Conservation (phyloP, 2,888 invertebrate species). For the Chesias legatella region DNA sequence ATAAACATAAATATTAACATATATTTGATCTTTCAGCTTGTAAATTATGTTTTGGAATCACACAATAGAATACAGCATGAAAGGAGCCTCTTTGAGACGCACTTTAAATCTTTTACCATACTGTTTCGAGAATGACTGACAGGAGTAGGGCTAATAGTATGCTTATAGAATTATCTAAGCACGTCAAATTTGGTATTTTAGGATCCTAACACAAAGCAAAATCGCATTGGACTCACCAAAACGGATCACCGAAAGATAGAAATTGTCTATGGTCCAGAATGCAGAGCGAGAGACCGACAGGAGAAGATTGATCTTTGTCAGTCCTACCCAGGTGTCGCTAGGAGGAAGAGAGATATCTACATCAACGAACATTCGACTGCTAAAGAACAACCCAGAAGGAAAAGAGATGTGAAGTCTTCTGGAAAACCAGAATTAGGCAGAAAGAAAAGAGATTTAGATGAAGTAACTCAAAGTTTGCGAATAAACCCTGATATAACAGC, state of each 20-base stretch:
- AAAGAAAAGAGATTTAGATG: slow-evolving; percentile 15
- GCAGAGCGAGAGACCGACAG: slow-evolving; percentile 50
- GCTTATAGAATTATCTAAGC: no score
- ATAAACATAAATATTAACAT: no score
- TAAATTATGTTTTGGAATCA: no score
- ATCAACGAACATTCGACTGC: not conserved
- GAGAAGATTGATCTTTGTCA: slow-evolving; percentile 63
- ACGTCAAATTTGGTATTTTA: slow-evolving; percentile 39
- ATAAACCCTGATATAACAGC: slow-evolving; percentile 62
- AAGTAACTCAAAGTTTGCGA: slow-evolving; percentile 40
- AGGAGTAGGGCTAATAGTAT: no score
- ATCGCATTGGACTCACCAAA: slow-evolving; percentile 41
- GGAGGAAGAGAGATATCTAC: slow-evolving; percentile 32
- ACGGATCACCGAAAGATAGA: slow-evolving; percentile 57
- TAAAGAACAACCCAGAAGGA: not conserved
- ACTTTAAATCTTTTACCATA: no score
- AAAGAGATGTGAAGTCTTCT: slow-evolving; percentile 3
- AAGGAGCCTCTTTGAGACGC: no score
- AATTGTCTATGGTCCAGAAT: slow-evolving; percentile 57
- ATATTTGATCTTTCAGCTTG: no score
- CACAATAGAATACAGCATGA: no score
- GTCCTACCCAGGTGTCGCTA: slow-evolving; percentile 50
- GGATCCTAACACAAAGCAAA: slow-evolving; percentile 44
- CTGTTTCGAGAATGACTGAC: no score
- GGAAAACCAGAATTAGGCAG: slow-evolving; percentile 1